phyloP scores from a whole-genome alignment of 2,113 vertebrate species.

The Indicator maculatus region DNA sequence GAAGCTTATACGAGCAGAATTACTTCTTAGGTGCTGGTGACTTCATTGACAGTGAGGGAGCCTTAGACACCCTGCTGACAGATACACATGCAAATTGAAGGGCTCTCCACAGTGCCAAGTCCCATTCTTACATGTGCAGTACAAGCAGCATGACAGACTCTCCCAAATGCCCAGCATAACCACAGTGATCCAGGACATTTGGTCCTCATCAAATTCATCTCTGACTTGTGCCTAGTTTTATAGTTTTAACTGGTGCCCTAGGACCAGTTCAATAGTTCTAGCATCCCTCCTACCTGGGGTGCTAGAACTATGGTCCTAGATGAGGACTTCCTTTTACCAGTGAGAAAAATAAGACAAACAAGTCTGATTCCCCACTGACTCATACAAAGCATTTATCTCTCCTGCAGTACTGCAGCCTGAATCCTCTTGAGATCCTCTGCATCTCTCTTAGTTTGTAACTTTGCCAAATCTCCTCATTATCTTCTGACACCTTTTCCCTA shows the following conservation, averaged over 20 bases:
- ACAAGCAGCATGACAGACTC: neutral
- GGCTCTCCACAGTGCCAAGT: neutral
- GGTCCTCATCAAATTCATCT: neutral
- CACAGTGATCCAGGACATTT: neutral
- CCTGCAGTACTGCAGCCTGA: neutral
- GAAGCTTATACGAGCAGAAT: neutral
- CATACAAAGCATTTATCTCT: neutral
- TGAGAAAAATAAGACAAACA: neutral
- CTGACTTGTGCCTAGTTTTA: neutral
- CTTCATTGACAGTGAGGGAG: neutral
- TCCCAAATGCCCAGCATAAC: neutral
- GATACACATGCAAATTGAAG: neutral
- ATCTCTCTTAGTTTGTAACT: neutral
- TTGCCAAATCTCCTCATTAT: conserved; percentile 24
- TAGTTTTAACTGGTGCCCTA: neutral
- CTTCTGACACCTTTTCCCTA: conserved; percentile 12
- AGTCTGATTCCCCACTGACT: neutral
- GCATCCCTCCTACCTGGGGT: neutral
- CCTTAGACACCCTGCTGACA: neutral
- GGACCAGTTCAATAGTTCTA: neutral
- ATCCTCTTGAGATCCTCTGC: neutral
- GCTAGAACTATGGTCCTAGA: neutral
- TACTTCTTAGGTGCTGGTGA: neutral
- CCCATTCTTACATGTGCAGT: neutral
- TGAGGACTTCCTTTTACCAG: neutral